These are phyloP conservation scores for Neomorphus geoffroyi DNA, from an alignment of 2,797 vertebrate species.

Conservation along the genomic window DNA sequence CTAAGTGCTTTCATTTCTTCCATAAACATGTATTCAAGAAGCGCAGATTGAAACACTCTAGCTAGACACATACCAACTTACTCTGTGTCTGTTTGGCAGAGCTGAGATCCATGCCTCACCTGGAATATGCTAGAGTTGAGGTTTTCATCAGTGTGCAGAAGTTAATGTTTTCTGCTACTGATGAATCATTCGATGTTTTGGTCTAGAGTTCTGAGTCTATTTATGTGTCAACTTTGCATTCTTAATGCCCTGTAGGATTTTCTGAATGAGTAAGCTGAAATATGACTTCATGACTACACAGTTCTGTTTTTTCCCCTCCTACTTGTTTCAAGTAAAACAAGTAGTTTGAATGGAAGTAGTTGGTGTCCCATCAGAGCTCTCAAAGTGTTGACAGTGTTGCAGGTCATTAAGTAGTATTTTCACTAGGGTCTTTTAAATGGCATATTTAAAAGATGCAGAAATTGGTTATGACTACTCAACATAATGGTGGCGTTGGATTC, in stretches of 20 bases:
- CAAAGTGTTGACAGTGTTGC: not conserved
- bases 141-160: not conserved
- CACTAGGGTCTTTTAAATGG: conserved; percentile 10
- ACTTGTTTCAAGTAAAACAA: not conserved
- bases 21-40: not conserved
- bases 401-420: not conserved
- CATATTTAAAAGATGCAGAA: not conserved
- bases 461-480: not conserved
- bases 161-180: not conserved
- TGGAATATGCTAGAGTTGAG: not conserved
- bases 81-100: not conserved
- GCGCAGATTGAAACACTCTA: not conserved
- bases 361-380: not conserved
- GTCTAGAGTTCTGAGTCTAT: not conserved
- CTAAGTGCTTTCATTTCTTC: not conserved
- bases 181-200: not conserved
- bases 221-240: not conserved
- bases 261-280: not conserved
- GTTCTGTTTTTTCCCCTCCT: not conserved
- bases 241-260: not conserved
- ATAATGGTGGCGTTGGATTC: not conserved
- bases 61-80: not conserved
- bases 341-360: not conserved
- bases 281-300: not conserved
- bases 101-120: not conserved